These are phyloP conservation scores for Corythaixoides concolor DNA, from an alignment of 2,113 vertebrate species.

Conservation along the genomic window DNA sequence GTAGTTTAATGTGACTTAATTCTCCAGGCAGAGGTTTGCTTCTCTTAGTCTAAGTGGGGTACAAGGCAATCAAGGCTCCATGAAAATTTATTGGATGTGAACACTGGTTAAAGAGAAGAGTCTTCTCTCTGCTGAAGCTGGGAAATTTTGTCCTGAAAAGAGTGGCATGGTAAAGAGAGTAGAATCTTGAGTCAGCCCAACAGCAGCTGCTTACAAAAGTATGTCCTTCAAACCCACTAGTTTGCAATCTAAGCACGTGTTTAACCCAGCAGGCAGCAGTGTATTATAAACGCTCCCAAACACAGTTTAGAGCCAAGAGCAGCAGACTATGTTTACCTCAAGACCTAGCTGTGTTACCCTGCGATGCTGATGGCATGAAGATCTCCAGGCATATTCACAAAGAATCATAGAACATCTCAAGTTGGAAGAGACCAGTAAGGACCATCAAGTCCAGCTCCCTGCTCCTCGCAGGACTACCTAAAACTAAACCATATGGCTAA, in stretches of 20 bases:
- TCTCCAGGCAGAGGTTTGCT: background rate
- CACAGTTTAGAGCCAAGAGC: constrained; percentile 22
- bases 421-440: background rate
- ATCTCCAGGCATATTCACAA: background rate
- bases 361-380: background rate
- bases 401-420: background rate
- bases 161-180: background rate
- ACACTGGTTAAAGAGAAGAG: background rate
- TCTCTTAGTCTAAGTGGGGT: background rate
- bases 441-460: background rate
- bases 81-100: background rate
- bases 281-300: background rate
- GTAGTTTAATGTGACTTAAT: background rate
- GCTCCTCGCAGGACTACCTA: background rate
- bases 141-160: background rate
- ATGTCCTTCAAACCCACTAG: background rate
- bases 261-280: constrained; percentile 32
- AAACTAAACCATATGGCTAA: background rate
- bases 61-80: too few relatives aligned
- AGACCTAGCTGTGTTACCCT: background rate
- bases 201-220: background rate
- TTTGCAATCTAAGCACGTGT: background rate
- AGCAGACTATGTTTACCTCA: constrained; percentile 28
- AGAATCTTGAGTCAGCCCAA: background rate
- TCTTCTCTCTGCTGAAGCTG: background rate